A percentile compares a stretch with the other conserved stretches of the same genome.
These are phyloP conservation scores for Ceratothoa steindachneri DNA, from an alignment of 2,888 invertebrate genomes.

Conservation along the genomic window DNA sequence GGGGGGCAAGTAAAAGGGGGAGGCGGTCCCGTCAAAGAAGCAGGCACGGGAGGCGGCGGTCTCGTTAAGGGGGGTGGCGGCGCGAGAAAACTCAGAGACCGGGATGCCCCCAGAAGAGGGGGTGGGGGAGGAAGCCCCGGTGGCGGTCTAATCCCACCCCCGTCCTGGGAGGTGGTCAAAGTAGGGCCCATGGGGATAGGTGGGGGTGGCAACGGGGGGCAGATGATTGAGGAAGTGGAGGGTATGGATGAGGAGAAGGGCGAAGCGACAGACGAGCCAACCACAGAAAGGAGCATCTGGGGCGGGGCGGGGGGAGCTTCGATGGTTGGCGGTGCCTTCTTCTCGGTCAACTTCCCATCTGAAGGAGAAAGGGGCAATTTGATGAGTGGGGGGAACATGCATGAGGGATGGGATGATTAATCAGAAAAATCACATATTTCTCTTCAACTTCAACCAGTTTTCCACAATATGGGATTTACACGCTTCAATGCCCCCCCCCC, in stretches of 20 bases:
- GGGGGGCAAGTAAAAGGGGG: not conserved
- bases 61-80: not conserved
- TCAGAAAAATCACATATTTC: too few species aligned
- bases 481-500: too few species aligned
- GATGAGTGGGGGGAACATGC: too few species aligned
- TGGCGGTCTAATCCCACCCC: not conserved
- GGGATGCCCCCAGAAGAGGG: not conserved
- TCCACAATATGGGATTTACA: too few species aligned
- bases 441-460: too few species aligned
- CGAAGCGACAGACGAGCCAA: not conserved
- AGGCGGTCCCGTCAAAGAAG: not conserved
- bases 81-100: not conserved
- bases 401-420: too few species aligned
- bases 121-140: not conserved
- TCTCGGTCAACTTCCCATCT: constrained; percentile 4
- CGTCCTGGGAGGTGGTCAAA: not conserved
- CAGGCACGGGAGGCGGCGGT: not conserved
- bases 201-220: not conserved
- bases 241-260: not conserved
- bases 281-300: not conserved
- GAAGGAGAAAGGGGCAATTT: too few species aligned
- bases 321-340: not conserved
- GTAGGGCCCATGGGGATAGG: not conserved
- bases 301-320: constrained; percentile 4
- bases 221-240: not conserved